phyloP scores from a whole-genome alignment of 2,797 vertebrate genomes.

The Bradypodion ventrale region DNA sequence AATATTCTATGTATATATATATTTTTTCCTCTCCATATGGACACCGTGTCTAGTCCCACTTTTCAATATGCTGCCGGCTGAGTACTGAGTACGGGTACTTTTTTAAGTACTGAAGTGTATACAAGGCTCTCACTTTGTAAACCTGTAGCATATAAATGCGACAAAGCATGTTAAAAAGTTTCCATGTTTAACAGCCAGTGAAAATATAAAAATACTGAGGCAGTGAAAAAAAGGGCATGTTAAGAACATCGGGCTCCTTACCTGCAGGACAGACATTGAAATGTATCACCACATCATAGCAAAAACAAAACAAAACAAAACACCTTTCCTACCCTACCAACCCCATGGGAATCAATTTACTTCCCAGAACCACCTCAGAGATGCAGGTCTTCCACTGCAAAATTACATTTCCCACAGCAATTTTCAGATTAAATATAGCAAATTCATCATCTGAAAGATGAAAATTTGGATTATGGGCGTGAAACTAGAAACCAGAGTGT shows the following conservation, averaged over 20 bases:
- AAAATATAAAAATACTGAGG: constrained; percentile 83
- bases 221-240: constrained; percentile 84
- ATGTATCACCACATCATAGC: constrained; percentile 79
- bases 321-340: constrained; percentile 48
- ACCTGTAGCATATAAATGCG: constrained; percentile 99
- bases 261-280: constrained; percentile 79
- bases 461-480: constrained; percentile 39
- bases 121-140: constrained; percentile 99
- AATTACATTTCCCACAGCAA: background rate
- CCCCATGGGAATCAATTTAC: constrained; percentile 59
- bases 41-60: constrained; percentile 95
- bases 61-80: constrained; percentile 97
- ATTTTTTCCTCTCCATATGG: constrained; percentile 91
- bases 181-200: constrained; percentile 89
- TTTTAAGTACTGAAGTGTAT: constrained; percentile 98
- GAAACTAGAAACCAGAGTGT: constrained; percentile 50
- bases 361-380: constrained; percentile 19
- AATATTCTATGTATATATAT: constrained; percentile 78
- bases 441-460: constrained; percentile 14
- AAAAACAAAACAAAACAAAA: constrained; percentile 59
- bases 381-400: constrained; percentile 55
- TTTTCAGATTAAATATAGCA: constrained; percentile 48
- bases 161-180: constrained; percentile 99
- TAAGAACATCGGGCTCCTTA: constrained; percentile 83
- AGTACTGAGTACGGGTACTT: constrained; percentile 98